Evolutionary conservation across 1,140 invertebrate genomes (phyloP).

Genomic region (Vanessa atalanta): DNA sequence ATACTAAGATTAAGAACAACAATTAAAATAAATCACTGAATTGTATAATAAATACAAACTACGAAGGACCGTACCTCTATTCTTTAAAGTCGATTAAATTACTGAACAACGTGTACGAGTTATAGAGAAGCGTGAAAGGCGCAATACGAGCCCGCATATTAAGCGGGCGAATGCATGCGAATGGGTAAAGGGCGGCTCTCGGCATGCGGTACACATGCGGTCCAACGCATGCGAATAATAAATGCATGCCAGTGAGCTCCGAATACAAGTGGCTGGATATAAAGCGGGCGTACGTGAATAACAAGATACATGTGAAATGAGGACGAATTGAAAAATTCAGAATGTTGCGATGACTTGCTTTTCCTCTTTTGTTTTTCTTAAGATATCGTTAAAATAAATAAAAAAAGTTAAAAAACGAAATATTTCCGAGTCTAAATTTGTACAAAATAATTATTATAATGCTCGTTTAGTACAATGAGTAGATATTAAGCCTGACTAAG

Average conservation of each 20-base stretch:
- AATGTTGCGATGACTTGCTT: background rate
- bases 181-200: slow-evolving; percentile 26
- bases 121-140: slow-evolving; percentile 22
- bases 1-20: no score
- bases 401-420: no score
- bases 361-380: background rate
- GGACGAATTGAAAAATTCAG: slow-evolving; percentile 7
- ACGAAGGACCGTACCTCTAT: background rate
- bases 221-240: slow-evolving; percentile 29
- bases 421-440: no score
- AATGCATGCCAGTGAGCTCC: slow-evolving; percentile 21
- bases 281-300: slow-evolving; percentile 8
- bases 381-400: background rate
- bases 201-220: slow-evolving; percentile 24
- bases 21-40: background rate
- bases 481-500: no score
- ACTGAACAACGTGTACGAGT: slow-evolving; percentile 21
- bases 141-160: slow-evolving; percentile 38
- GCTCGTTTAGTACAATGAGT: no score
- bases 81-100: slow-evolving; percentile 12
- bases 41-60: background rate
- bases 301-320: slow-evolving; percentile 8
- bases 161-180: slow-evolving; percentile 33
- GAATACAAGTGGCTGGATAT: slow-evolving; percentile 18
- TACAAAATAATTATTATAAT: no score